phyloP scores from a whole-genome alignment of 2,797 vertebrate genomes.

The Halcyon smyrnensis region DNA sequence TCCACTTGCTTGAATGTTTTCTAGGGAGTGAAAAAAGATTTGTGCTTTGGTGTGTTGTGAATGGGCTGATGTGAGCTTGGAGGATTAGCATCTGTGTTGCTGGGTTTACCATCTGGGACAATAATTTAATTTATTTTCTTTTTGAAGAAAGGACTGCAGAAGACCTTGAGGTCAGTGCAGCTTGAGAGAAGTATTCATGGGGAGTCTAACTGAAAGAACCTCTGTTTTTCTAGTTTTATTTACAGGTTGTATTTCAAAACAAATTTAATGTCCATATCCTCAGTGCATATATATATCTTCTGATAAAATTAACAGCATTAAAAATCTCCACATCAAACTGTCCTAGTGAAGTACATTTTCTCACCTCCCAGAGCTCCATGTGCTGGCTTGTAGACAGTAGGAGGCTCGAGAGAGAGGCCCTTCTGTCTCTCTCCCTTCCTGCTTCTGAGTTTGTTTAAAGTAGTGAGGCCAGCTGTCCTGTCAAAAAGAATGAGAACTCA shows the following conservation, averaged over 20 bases:
- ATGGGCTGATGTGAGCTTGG: constrained; percentile 40
- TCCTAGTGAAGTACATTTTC: neutral
- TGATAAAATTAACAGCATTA: neutral
- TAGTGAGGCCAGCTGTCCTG: neutral
- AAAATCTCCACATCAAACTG: neutral
- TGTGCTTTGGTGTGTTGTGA: constrained; percentile 49
- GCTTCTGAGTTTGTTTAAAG: neutral
- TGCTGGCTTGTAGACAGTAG: neutral
- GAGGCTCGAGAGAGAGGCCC: neutral
- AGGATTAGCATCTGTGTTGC: constrained; percentile 35
- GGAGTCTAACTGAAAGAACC: neutral
- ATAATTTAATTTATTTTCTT: constrained; percentile 60
- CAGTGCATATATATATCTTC: neutral
- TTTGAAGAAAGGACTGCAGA: neutral
- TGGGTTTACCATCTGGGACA: constrained; percentile 50
- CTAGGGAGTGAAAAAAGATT: constrained; percentile 19
- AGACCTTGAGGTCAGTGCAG: constrained; percentile 42
- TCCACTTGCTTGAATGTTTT: constrained; percentile 44
- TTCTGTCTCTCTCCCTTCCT: neutral
- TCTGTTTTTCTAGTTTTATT: neutral
- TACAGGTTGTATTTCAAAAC: neutral
- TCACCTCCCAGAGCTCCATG: neutral
- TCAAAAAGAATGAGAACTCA: neutral
- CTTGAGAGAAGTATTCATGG: neutral
- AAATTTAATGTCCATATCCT: neutral